Evolutionary conservation across 1,140 invertebrate species (phyloP), one percentile per base, ranked within the genome.

Genomic region (Subanguina moxae): DNA sequence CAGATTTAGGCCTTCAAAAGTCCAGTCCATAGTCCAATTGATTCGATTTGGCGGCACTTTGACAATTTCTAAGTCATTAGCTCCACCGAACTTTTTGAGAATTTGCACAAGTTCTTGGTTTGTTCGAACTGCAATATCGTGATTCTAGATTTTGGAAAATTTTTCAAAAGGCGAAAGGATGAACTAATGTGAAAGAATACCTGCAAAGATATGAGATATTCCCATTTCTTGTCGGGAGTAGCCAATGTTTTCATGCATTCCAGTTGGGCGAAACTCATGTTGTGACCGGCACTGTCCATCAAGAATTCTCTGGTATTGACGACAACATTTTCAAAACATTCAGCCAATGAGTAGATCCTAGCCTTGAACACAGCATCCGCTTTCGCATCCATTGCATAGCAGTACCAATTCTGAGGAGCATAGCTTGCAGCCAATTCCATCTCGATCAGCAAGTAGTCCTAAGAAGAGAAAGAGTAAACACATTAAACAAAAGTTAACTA

Each of bases 371-470:
- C 52, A 17, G 1, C 3, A 32, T 61, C 43, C 8, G 68, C 13
- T 57, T 79, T 80, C 27, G 56, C n/a, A 62, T 76, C 75, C 30
- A 80, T 64, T 25, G 70, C 68, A 68, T 64, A 76, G 45, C 75
- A 76, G 57, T 80, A 76, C 17, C 25, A 57, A 52, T 76, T 80
- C 70, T 76, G 75, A 7, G 75, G 77, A 1, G 69, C 70, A 62
- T 76, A 76, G 28, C 28, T 64, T 13, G 52, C 57, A 30, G 66
- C 74, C 9, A 76, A 56, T 27, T 76, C 68, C n/a, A 71, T 59
- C 72, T 76, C 75, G 7, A 80, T 15, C 19, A 77, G 48, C 11
- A 57, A 45, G 58, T 76, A 76, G 43, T 76, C 75, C 73, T 72
- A 52, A 7, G 17, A 52, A 52, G 3, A 25, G 3, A 19, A 21